Conservation (phyloP, 2,797 vertebrate species). For the Orientallactaga sibirica region DNA sequence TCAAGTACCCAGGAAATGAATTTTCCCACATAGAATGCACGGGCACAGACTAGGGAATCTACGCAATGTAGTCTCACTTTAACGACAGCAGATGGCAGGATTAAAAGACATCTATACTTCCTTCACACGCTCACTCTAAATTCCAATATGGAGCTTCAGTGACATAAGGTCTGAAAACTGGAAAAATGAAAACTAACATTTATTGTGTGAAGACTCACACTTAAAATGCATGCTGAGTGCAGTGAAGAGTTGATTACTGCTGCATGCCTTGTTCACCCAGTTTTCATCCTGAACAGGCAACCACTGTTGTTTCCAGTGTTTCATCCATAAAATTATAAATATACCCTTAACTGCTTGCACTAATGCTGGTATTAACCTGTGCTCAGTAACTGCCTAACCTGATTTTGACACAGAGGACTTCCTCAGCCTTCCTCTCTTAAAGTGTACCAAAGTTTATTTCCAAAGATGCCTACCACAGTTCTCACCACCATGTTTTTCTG, state of each 20-base stretch:
- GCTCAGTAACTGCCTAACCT: not conserved
- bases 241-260: not conserved
- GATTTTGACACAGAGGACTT: too few species aligned
- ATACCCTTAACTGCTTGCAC: not conserved
- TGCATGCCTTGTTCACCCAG: not conserved
- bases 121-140: slow-evolving; percentile 20
- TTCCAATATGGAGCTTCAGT: not conserved
- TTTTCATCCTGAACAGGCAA: not conserved
- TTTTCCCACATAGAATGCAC: slow-evolving; percentile 1
- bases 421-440: not conserved
- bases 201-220: not conserved
- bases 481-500: not conserved
- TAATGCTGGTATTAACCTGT: not conserved
- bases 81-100: not conserved
- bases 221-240: not conserved
- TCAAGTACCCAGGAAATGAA: not conserved
- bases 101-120: not conserved
- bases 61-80: not conserved
- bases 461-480: not conserved
- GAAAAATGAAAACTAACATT: not conserved
- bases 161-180: not conserved
- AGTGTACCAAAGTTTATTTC: not conserved
- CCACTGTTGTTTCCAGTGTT: not conserved
- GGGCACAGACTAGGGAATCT: not conserved
- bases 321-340: not conserved